A percentile compares a stretch with the other conserved stretches of the same genome.
These are phyloP conservation scores for Spatulosminthurus flaviceps DNA, from an alignment of 2,888 invertebrate species.

Conservation along the genomic window DNA sequence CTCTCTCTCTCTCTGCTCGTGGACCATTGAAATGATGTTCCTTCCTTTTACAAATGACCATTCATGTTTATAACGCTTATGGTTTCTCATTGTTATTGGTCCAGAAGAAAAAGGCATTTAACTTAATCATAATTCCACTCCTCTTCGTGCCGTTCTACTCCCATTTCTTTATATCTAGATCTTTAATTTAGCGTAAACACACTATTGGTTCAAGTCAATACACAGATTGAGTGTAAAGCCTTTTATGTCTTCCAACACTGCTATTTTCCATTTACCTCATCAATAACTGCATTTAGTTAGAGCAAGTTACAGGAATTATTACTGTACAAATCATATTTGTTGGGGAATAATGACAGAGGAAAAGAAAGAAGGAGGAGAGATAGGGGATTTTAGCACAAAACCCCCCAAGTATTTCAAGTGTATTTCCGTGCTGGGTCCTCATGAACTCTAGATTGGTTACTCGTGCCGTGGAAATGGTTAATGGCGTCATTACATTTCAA, in stretches of 20 bases:
- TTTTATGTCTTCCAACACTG: slow-evolving; percentile 6
- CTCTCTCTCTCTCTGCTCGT: neutral
- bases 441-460: no score
- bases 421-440: no score
- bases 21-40: neutral
- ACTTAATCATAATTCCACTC: slow-evolving; percentile 34
- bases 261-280: slow-evolving; percentile 28
- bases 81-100: neutral
- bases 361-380: no score
- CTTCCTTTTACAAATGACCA: slow-evolving; percentile 22
- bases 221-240: neutral
- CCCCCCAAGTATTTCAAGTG: no score
- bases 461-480: no score
- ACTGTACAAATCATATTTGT: no score
- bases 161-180: slow-evolving; percentile 44
- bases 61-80: neutral
- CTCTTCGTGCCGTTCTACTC: slow-evolving; percentile 43
- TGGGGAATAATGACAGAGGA: no score
- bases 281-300: slow-evolving; percentile 29
- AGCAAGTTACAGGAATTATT: no score
- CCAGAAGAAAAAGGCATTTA: neutral
- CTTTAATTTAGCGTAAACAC: slow-evolving; percentile 43
- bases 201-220: slow-evolving; percentile 26
- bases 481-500: no score
- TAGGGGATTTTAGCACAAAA: no score